A percentile compares a stretch with the other conserved stretches of the same genome.
These are phyloP conservation scores for Gerris lacustris DNA, from an alignment of 2,888 invertebrate genomes.

Conservation along the genomic window DNA sequence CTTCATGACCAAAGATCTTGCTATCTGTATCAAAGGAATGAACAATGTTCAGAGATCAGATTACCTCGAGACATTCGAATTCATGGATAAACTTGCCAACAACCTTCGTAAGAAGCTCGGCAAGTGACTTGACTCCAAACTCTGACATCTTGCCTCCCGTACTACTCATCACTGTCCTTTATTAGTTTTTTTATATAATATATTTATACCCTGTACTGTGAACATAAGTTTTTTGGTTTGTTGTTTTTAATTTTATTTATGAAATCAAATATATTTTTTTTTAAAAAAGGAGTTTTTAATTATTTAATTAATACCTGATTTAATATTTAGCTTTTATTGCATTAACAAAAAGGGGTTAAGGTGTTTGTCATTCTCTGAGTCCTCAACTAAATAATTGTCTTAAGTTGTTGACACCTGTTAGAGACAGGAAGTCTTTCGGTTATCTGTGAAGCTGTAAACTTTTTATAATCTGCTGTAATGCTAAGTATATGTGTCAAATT, in stretches of 20 bases:
- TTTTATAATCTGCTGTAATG: no score
- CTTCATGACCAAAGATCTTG: constrained; percentile 95
- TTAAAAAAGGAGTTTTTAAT: no score
- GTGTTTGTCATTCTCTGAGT: no score
- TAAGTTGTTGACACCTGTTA: no score
- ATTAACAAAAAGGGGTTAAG: no score
- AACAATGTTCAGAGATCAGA: constrained; percentile 57
- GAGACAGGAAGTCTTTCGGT: no score
- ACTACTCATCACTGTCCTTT: background rate
- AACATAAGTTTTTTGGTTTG: background rate
- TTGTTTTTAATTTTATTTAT: background rate
- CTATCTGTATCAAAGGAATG: constrained; percentile 94
- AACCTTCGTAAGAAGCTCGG: constrained; percentile 58
- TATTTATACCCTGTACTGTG: background rate
- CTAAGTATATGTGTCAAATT: no score
- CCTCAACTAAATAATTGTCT: no score
- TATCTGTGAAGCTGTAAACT: no score
- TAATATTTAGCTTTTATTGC: no score
- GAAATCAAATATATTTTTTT: background rate
- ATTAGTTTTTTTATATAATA: background rate
- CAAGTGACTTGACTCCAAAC: constrained; percentile 18
- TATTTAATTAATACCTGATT: no score
- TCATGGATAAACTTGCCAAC: constrained; percentile 86
- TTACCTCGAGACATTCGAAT: constrained; percentile 94
- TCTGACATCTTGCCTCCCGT: background rate